phyloP scores from a whole-genome alignment of 2,113 vertebrate species.

The Leucopsar rothschildi region DNA sequence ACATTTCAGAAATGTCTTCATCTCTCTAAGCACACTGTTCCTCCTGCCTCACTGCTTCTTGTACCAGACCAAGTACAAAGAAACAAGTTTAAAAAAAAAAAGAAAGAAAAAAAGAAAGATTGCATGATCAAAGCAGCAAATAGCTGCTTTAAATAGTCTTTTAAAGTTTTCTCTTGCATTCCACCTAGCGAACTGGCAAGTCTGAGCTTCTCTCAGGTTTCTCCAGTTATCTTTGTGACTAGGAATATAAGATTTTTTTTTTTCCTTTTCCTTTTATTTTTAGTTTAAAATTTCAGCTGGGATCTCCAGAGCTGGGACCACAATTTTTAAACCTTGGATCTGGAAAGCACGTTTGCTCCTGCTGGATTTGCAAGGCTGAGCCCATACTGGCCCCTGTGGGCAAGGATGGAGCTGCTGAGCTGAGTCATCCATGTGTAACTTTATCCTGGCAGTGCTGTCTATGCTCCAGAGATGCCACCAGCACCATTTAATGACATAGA shows the following conservation, averaged over 20 bases:
- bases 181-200: not conserved
- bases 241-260: not conserved
- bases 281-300: not conserved
- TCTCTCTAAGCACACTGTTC: not conserved
- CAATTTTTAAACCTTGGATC: not conserved
- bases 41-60: fast-evolving
- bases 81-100: not conserved
- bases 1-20: not conserved
- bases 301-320: not conserved
- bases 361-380: not conserved
- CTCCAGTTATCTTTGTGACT: not conserved
- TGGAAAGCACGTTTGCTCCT: not conserved
- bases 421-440: not conserved
- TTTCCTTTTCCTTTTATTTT: not conserved
- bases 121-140: slow-evolving; percentile 12
- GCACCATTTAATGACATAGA: not conserved
- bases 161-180: not conserved
- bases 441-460: not conserved
- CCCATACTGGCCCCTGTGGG: not conserved
- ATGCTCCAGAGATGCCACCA: not conserved
- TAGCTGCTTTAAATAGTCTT: not conserved
- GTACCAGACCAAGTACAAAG: not conserved
- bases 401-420: not conserved
- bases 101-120: not conserved
- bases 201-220: not conserved